Evolutionary conservation across 2,797 vertebrate species (phyloP), one percentile per base, ranked within the genome.

Genomic region (Anguilla anguilla): DNA sequence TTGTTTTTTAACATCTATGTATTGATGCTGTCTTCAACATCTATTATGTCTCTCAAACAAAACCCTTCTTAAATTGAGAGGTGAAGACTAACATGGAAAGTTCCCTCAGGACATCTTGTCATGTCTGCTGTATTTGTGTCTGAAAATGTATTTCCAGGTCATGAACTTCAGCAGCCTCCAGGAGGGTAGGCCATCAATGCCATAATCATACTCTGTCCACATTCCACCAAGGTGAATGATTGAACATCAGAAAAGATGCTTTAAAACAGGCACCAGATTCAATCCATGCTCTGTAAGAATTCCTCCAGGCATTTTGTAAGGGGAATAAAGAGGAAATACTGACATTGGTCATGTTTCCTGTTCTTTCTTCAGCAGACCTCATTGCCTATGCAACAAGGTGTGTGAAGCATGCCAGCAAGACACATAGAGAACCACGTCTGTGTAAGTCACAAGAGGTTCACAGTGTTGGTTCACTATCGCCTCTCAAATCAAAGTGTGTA

Each of bases 81-180:
- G 35, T 81, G 74, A 79, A 39, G 35, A 39, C 9, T 46, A 49
- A 81, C 17, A 49, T 49, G 79, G 6, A 19, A 9, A 9, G 19
- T n/a, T 82, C 43, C 46, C 46, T 82, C 46, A 82, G 46, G 79
- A n/a, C 79, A 82, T 2, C 79, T 51, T 82, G 22, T 51, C 79
- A n/a, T 11, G 79, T 82, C 79, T 46, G 43, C 7, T 43, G 22
- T 49, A 81, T 22, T 46, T 22, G 17, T 82, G 43, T 11, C 79
- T 51, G 51, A 82, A 79, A 28, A 81, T 49, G 39, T 81, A 25
- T 51, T 82, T 82, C 79, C 79, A 82, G 22, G 46, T 49, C 79
- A 49, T 46, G 79, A 51, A 19, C 79, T 11, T 49, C 17, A 49
- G 6, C 79, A 9, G 17, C 43, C 39, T 35, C 6, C 43, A 82